These are phyloP conservation scores for Cichladusa arquata DNA, from an alignment of 2,113 vertebrate genomes.

Conservation along the genomic window DNA sequence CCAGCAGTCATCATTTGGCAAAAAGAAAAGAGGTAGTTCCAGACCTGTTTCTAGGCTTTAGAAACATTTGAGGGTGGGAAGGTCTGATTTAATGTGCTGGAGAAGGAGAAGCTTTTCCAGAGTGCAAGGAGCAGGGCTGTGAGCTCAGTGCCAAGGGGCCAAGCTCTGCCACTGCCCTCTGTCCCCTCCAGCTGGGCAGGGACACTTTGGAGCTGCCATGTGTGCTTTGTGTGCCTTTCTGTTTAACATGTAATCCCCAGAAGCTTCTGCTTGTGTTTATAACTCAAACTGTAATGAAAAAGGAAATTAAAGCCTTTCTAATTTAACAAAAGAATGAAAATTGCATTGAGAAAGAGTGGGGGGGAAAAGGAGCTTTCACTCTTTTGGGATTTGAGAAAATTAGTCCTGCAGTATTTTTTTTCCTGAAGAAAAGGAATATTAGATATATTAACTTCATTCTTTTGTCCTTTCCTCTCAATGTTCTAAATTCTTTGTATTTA, in stretches of 20 bases:
- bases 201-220: neutral
- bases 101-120: neutral
- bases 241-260: neutral
- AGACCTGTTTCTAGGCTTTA: neutral
- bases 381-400: constrained; percentile 39
- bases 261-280: neutral
- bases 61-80: neutral
- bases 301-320: constrained; percentile 36
- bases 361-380: neutral
- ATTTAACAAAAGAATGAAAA: constrained; percentile 41
- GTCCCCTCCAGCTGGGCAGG: neutral
- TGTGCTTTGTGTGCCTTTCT: neutral
- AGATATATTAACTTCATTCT: neutral
- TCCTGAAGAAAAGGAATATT: neutral
- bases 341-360: neutral
- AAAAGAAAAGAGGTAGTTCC: neutral
- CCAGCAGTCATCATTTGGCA: neutral
- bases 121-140: neutral
- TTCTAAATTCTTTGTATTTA: neutral
- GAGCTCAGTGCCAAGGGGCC: fast-evolving
- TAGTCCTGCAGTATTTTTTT: constrained; percentile 9
- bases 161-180: fast-evolving
- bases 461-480: neutral
- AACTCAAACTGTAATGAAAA: constrained; percentile 29
- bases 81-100: neutral